Base-by-base conservation (phyloP, 92 coral and sea anemone genomes). In the Zoanthus solanderi region DNA sequence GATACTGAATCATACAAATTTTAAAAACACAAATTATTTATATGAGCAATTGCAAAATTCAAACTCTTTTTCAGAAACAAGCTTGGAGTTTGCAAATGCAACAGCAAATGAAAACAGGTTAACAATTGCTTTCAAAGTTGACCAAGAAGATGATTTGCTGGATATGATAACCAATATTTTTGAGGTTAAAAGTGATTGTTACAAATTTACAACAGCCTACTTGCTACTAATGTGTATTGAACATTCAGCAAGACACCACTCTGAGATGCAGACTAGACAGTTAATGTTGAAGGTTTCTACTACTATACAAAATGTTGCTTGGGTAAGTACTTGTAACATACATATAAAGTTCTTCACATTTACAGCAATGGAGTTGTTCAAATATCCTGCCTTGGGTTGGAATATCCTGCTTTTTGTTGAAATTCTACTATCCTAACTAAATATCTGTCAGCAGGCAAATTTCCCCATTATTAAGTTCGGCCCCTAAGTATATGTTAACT, bases 301-400 rank as follows among this genome's bases (percentile, higher is more conserved):
- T 56, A 89, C 93, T n/a, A 95, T 95, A 63, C 99, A 97, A 84
- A 96, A 88, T 60, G 89, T 94, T 58, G 99, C 97, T 18, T 95
- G 97, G 94, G 99, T 97, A 87, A 91, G 99, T 34, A 31, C 46
- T 42, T 79, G 15, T 31, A 47, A 31, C 6, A 60, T 17, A 12
- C 4, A 32, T 50, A 30, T 10, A 11, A 69, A 12, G 75, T 69
- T 29, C 15, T 69, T 18, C 42, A 34, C 0, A 73, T 15, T n/a
- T 73, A n/a, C 54, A 15, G 28, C 52, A 34, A 73, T 10, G 2
- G 14, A 48, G 42, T 30, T 13, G 3, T 2, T 14, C 37, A 69
- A 69, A 5, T 8, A 23, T 69, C 14, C 75, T 61, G 23, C 9
- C 44, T 17, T 17, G 0, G 14, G 54, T 10, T 7, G 9, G 54